Evolutionary conservation across 2,113 vertebrate species (phyloP), one percentile per base, ranked within the genome.

Genomic region (Indri indri): DNA sequence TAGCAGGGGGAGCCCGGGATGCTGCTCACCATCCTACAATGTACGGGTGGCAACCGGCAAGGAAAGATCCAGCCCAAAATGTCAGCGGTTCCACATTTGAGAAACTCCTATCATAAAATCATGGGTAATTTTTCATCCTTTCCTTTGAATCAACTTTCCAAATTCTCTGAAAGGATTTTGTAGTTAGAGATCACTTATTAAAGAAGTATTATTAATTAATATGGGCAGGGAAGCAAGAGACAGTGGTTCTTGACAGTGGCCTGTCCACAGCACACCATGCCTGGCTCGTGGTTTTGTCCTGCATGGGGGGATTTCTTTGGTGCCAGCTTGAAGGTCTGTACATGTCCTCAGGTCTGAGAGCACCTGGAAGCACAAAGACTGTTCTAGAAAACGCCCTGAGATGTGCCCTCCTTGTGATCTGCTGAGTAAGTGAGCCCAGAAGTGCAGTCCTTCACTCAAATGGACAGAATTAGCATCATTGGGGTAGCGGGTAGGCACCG

Each of bases 51-150:
- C 59, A 63, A 25, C 66, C 6, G 0, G 0, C 22, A 6, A 34
- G 22, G 16, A 11, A 10, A 1, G 2, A 5, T 27, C 47, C 0
- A 0, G 0, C 52, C 65, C 42, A 1, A 12, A 11, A 22, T 14
- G 30, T 37, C 30, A 3, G 11, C 0, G 9, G n/a, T 1, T 2
- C 87, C 61, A 34, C 5, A n/a, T 54, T 3, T 45, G 79, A 59
- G 65, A 87, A 66, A 14, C 42, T 11, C 37, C 11, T 4, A 13
- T 40, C 34, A n/a, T n/a, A 6, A 0, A 0, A 2, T 10, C 54
- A 0, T 4, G 22, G 18, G 27, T 25, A 12, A 22, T 9, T 57
- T 73, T 40, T 22, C 83, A 83, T 32, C 57, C 61, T 94, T 59
- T 34, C 23, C 89, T 25, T n/a, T n/a, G 54, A 54, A 0, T 68